These are phyloP conservation scores for Sminthurinus signatus DNA, from an alignment of 1,140 invertebrate species.

Conservation along the genomic window DNA sequence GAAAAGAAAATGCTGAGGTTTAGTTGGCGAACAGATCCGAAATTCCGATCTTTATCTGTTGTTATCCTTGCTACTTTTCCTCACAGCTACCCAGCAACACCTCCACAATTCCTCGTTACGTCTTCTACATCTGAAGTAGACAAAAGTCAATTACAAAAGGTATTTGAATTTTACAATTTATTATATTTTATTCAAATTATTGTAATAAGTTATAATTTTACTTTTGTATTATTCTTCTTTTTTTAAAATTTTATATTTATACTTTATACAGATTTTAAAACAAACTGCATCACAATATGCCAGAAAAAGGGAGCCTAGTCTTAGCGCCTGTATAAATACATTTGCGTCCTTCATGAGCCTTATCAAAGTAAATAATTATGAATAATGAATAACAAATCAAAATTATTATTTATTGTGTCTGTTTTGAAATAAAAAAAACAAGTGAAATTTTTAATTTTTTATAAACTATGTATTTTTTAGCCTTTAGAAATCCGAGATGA, in stretches of 20 bases:
- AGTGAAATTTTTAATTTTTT: not conserved
- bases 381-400: no score
- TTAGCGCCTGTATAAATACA: slow-evolving; percentile 71
- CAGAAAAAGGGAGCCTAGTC: slow-evolving; percentile 66
- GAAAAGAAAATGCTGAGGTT: slow-evolving; percentile 34
- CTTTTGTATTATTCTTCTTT: no score
- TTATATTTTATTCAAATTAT: slow-evolving; percentile 4
- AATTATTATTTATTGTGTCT: no score
- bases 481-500: slow-evolving; percentile 20
- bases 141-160: slow-evolving; percentile 53
- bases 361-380: slow-evolving; percentile 37
- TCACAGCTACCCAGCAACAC: slow-evolving; percentile 65
- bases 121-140: slow-evolving; percentile 34
- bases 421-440: not conserved
- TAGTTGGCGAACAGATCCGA: slow-evolving; percentile 37
- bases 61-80: slow-evolving; percentile 74
- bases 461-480: slow-evolving; percentile 6
- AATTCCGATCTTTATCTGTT: slow-evolving; percentile 48
- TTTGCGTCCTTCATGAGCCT: slow-evolving; percentile 60
- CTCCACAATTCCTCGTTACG: slow-evolving; percentile 59
- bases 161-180: slow-evolving; percentile 36
- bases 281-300: slow-evolving; percentile 67
- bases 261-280: slow-evolving; percentile 60
- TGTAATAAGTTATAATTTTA: no score
- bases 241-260: no score